These are phyloP conservation scores for Nephrotoma guestfalica DNA, from an alignment of 2,888 invertebrate genomes.

Conservation along the genomic window DNA sequence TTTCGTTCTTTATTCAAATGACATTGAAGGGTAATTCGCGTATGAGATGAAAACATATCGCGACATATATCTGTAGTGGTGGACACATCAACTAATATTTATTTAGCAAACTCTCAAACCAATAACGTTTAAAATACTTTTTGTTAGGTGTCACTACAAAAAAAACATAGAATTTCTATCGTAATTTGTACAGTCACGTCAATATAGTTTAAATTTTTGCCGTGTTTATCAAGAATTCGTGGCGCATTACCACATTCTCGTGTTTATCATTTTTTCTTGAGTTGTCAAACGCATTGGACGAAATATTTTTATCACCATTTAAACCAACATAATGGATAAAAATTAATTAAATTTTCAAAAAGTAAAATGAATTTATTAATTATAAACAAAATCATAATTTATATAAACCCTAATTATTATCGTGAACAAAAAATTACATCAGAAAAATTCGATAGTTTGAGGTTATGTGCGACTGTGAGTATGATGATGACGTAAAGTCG, in stretches of 20 bases:
- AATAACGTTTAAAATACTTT: not conserved
- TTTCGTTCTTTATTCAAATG: too few species aligned
- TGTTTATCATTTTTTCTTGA: not conserved
- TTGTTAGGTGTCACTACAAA: not conserved
- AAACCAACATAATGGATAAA: not conserved
- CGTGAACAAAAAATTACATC: not conserved
- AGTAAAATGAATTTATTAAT: not conserved
- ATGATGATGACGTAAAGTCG: constrained; percentile 4
- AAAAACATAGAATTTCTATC: not conserved
- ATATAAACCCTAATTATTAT: not conserved
- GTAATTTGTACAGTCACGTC: not conserved
- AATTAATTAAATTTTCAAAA: not conserved
- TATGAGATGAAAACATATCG: too few species aligned
- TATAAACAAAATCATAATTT: not conserved
- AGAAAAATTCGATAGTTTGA: not conserved
- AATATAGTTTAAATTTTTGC: not conserved
- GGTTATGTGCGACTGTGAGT: not conserved
- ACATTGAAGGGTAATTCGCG: too few species aligned
- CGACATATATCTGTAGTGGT: too few species aligned
- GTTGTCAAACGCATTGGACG: not conserved
- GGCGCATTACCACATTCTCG: not conserved
- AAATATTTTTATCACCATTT: not conserved
- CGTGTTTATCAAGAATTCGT: not conserved
- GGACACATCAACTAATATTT: too few species aligned
- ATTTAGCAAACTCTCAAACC: not conserved